phyloP scores from a whole-genome alignment of 2,797 vertebrate species.

The Platyrinchus mystaceus region DNA sequence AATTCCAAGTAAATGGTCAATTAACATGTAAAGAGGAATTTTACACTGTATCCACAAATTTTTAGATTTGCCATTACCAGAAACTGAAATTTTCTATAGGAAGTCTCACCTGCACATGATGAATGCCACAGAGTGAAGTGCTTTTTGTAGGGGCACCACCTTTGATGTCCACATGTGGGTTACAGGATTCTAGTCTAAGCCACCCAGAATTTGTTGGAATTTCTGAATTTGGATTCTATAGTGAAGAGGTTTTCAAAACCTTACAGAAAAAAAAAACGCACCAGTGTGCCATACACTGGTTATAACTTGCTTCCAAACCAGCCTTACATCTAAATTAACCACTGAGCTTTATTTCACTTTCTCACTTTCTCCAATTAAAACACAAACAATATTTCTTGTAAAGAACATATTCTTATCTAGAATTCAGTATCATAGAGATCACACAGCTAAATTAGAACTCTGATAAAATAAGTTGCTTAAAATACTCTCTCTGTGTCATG shows the following conservation, averaged over 20 bases:
- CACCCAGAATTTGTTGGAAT: neutral
- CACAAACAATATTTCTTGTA: neutral
- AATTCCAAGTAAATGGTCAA: neutral
- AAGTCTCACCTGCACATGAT: neutral
- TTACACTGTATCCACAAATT: neutral
- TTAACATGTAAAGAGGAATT: neutral
- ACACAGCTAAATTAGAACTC: neutral
- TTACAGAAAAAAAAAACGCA: neutral
- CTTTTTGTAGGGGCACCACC: neutral
- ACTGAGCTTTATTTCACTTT: neutral
- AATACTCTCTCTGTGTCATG: neutral
- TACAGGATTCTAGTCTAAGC: neutral
- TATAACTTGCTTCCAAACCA: neutral
- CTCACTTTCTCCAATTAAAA: neutral
- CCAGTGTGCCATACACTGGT: neutral
- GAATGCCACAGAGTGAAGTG: neutral
- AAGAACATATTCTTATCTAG: neutral
- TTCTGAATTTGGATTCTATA: neutral
- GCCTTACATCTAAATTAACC: neutral
- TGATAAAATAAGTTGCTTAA: neutral
- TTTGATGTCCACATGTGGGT: neutral
- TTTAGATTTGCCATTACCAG: neutral
- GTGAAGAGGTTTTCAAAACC: neutral
- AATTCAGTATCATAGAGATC: neutral
- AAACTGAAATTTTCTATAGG: neutral